A percentile compares a stretch with the other conserved stretches of the same genome.
Evolutionary conservation across 2,113 vertebrate genomes (phyloP).

Genomic region (Dipodomys spectabilis): DNA sequence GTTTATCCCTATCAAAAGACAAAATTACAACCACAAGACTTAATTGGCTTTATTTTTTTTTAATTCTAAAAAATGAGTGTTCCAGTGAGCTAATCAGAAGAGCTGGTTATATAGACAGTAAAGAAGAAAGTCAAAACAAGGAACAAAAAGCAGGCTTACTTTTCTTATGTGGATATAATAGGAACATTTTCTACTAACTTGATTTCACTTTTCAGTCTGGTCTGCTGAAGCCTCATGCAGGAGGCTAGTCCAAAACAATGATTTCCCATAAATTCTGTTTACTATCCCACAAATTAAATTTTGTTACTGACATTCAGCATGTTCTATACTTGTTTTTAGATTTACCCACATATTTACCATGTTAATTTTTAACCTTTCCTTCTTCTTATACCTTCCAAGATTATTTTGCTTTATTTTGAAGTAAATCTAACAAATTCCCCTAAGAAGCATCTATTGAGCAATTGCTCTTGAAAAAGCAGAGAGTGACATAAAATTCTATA

Average conservation of each 20-base stretch:
- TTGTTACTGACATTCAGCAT: background rate
- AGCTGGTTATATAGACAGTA: background rate
- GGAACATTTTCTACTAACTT: background rate
- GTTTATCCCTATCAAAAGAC: background rate
- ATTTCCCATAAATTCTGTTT: background rate
- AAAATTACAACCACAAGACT: background rate
- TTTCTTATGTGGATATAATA: background rate
- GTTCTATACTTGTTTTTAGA: background rate
- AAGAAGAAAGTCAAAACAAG: background rate
- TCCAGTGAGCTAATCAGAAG: background rate
- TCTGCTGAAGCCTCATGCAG: background rate
- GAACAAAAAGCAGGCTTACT: background rate
- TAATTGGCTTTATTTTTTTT: background rate
- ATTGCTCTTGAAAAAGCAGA: background rate
- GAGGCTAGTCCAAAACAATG: no score
- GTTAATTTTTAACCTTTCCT: background rate
- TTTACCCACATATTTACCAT: background rate
- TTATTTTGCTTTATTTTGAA: slow-evolving; percentile 12
- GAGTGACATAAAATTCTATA: background rate
- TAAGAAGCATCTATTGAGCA: background rate
- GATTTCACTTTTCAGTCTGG: background rate
- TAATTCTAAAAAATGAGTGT: background rate
- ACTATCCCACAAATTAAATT: background rate
- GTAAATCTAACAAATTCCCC: background rate
- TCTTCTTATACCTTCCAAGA: background rate